A percentile compares a stretch with the other conserved stretches of the same genome.
Conservation (phyloP, 2,113 vertebrate genomes). For the Haemorhous mexicanus region DNA sequence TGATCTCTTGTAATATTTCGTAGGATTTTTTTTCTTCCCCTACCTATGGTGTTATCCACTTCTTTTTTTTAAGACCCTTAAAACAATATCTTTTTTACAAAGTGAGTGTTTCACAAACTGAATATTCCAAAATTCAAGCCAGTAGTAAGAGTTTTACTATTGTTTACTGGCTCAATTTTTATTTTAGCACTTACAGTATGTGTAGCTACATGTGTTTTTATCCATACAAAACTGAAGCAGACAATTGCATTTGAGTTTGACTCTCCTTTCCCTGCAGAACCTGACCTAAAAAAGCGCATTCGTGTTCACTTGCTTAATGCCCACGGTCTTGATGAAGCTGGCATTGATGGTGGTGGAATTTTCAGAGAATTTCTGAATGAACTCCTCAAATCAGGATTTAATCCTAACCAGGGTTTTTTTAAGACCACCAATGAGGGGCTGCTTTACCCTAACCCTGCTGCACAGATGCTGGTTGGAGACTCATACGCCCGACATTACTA, state of each 20-base stretch:
- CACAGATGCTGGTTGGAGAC: constrained; percentile 92
- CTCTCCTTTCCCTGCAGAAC: constrained; percentile 73
- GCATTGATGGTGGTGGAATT: constrained; percentile 96
- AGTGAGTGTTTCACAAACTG: background rate
- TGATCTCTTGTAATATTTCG: background rate
- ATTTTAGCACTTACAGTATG: background rate
- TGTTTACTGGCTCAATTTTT: background rate
- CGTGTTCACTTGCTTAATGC: constrained; percentile 95
- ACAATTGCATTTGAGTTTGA: background rate
- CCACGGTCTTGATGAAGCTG: constrained; percentile 95
- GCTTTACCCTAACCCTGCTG: constrained; percentile 92
- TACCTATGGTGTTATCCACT: background rate
- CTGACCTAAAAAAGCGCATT: constrained; percentile 93
- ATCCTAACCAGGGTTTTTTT: constrained; percentile 97
- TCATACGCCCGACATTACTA: constrained; percentile 95
- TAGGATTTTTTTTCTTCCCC: background rate
- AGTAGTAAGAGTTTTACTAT: background rate
- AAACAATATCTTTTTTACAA: background rate
- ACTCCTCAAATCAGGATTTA: constrained; percentile 95
- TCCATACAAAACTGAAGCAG: background rate
- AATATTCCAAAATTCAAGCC: background rate
- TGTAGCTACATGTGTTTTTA: background rate
- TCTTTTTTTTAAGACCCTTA: background rate
- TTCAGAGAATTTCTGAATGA: constrained; percentile 98
- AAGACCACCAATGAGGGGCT: constrained; percentile 96